Conservation (phyloP, 2,113 vertebrate species). For the Solea solea region DNA sequence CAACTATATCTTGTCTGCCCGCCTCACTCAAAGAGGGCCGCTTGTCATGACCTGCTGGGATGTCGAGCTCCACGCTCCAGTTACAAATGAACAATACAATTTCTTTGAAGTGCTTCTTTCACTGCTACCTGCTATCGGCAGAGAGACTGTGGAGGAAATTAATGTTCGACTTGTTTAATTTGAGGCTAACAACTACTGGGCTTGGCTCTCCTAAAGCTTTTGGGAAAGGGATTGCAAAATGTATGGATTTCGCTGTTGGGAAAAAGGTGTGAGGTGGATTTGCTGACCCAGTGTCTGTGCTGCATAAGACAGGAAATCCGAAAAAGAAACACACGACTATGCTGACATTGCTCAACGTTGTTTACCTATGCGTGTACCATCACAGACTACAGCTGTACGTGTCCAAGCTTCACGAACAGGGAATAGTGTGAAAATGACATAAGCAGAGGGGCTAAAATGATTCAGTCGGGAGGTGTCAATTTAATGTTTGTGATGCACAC, state of each 20-base stretch:
- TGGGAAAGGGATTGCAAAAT: neutral
- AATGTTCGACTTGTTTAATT: constrained; percentile 22
- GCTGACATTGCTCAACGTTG: constrained; percentile 13
- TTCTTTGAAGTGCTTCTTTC: constrained; percentile 32
- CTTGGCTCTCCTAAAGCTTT: constrained; percentile 7
- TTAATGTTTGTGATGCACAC: constrained; percentile 53
- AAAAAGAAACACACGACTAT: constrained; percentile 1
- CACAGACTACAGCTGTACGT: constrained; percentile 19
- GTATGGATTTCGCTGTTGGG: constrained; percentile 9
- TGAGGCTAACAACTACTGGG: constrained; percentile 17
- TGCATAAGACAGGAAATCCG: neutral
- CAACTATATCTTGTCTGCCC: constrained; percentile 71
- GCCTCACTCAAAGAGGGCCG: constrained; percentile 33
- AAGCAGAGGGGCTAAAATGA: constrained; percentile 57
- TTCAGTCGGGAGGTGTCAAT: constrained; percentile 53
- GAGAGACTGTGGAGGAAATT: constrained; percentile 19
- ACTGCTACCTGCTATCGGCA: constrained; percentile 14
- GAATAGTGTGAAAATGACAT: constrained; percentile 31
- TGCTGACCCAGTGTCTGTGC: constrained; percentile 17
- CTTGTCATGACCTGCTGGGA: constrained; percentile 49
- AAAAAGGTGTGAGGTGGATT: constrained; percentile 1
- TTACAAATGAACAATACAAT: constrained; percentile 39
- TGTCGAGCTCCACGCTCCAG: constrained; percentile 17
- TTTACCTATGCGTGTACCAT: constrained; percentile 12
- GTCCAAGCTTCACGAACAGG: constrained; percentile 59